A percentile compares a stretch with the other conserved stretches of the same genome.
These are phyloP conservation scores for Heloderma charlesbogerti DNA, from an alignment of 2,113 vertebrate genomes.

Conservation along the genomic window DNA sequence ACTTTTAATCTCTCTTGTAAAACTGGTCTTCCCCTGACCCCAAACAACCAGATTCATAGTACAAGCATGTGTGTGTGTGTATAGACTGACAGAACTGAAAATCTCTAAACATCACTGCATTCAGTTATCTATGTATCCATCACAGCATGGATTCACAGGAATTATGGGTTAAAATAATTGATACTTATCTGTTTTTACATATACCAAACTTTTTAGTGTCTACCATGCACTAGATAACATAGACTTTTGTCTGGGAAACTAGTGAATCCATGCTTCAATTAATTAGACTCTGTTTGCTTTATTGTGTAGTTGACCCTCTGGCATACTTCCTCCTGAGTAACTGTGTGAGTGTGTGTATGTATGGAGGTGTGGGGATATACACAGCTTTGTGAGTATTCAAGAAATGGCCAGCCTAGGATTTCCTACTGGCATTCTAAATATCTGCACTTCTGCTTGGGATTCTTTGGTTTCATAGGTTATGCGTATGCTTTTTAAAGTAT, in stretches of 20 bases:
- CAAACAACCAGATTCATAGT: too few species aligned
- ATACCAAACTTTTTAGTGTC: background rate
- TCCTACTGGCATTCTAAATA: background rate
- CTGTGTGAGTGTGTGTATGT: background rate
- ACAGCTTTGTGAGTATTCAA: background rate
- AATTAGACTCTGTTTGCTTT: background rate
- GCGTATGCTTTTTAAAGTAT: background rate
- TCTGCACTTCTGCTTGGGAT: too few species aligned
- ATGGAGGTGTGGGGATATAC: background rate
- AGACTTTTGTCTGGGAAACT: background rate
- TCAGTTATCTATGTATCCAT: background rate
- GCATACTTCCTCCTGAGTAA: background rate
- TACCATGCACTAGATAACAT: background rate
- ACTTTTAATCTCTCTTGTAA: background rate
- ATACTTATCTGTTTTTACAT: background rate
- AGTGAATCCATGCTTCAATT: background rate
- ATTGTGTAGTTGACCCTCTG: background rate
- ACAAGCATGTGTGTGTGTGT: background rate
- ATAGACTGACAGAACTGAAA: background rate
- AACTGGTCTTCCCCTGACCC: background rate
- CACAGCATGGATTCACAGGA: background rate
- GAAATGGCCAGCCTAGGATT: background rate
- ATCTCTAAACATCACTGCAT: background rate
- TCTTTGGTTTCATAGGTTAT: background rate
- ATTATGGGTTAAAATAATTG: background rate